These are phyloP conservation scores for Tapera naevia DNA, from an alignment of 2,797 vertebrate species.

Conservation along the genomic window DNA sequence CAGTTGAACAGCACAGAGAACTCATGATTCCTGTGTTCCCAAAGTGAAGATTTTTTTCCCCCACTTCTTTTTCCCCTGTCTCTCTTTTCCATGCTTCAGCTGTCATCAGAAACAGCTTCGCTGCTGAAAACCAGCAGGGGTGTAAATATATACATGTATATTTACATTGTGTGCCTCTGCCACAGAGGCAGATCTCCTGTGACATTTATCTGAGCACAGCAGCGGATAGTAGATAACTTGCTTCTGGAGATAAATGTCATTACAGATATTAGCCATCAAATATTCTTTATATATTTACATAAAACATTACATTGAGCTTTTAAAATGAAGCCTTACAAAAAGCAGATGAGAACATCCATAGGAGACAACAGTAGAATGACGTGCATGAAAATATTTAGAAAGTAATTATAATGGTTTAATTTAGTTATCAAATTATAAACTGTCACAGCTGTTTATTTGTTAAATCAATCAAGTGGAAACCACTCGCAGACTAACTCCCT, in stretches of 20 bases:
- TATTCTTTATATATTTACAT: constrained; percentile 64
- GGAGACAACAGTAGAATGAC: background rate
- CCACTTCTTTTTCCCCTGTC: background rate
- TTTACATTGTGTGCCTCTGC: constrained; percentile 22
- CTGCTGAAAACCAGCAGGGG: constrained; percentile 23
- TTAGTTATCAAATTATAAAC: background rate
- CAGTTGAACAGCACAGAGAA: background rate
- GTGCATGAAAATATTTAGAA: background rate
- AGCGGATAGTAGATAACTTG: constrained; percentile 22
- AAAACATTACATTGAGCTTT: constrained; percentile 48
- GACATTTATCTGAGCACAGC: constrained; percentile 56
- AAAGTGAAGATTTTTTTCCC: background rate
- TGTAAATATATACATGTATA: constrained; percentile 12
- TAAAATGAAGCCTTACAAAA: background rate
- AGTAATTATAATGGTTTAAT: constrained; percentile 27
- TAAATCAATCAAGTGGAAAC: background rate
- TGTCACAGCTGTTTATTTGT: constrained; percentile 1
- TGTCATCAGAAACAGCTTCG: constrained; percentile 7
- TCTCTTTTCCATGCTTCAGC: background rate
- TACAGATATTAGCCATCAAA: constrained; percentile 43
- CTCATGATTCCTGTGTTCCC: background rate
- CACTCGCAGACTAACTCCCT: background rate
- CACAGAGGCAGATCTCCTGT: constrained; percentile 3
- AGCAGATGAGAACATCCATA: background rate
- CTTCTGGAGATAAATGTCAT: constrained; percentile 60